phyloP scores from a whole-genome alignment of 1,140 invertebrate species.

The Halictus rubicundus region DNA sequence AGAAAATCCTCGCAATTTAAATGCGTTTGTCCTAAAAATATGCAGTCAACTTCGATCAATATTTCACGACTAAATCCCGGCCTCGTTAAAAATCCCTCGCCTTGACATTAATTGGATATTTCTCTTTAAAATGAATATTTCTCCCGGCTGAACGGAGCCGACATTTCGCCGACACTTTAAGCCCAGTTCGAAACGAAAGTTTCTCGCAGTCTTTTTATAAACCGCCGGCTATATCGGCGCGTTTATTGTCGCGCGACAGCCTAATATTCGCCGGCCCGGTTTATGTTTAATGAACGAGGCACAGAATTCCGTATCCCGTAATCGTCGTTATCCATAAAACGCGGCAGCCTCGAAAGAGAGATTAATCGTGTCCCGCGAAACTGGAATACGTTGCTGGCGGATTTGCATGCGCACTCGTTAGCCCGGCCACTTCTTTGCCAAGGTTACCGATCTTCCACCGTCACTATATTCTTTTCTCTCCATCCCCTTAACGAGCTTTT shows the following conservation, averaged over 20 bases:
- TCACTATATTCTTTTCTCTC: too few relatives aligned
- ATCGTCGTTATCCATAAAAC: slow-evolving; percentile 24
- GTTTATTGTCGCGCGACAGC: not conserved
- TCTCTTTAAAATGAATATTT: too few relatives aligned
- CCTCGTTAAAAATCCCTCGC: too few relatives aligned
- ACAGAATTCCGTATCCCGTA: not conserved
- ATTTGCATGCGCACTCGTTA: slow-evolving; percentile 27
- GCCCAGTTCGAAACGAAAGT: too few relatives aligned
- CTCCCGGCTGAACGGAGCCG: too few relatives aligned
- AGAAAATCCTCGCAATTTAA: too few relatives aligned
- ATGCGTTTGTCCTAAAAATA: too few relatives aligned
- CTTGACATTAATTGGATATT: too few relatives aligned
- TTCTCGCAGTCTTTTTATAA: not conserved
- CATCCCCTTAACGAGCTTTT: not conserved
- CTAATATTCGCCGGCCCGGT: not conserved
- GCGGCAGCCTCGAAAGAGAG: slow-evolving; percentile 5
- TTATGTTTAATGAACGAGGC: slow-evolving; percentile 9
- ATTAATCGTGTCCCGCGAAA: slow-evolving; percentile 17
- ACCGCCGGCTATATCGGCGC: too few relatives aligned
- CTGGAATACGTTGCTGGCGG: slow-evolving; percentile 3
- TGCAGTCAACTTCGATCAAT: too few relatives aligned
- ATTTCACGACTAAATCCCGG: too few relatives aligned
- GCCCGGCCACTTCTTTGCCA: slow-evolving; percentile 12
- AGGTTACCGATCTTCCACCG: not conserved
- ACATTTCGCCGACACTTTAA: too few relatives aligned